These are phyloP conservation scores for Cynopterus sphinx DNA, from an alignment of 2,797 vertebrate species.

Conservation along the genomic window DNA sequence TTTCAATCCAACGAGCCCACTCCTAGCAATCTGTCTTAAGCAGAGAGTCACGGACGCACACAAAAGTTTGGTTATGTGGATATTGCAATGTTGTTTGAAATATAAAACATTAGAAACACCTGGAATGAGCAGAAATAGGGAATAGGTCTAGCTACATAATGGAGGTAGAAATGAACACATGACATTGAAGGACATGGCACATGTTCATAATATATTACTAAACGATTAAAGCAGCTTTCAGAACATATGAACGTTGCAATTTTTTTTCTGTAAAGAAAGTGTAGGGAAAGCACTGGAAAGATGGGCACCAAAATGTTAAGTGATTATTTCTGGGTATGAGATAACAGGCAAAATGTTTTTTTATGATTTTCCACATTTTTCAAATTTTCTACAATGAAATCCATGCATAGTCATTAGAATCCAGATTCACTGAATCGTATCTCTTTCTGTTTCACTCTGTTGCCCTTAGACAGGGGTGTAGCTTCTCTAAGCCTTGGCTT, in stretches of 20 bases:
- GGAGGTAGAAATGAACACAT: not conserved
- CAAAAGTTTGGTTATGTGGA: not conserved
- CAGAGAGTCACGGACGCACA: not conserved
- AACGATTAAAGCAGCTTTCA: not conserved
- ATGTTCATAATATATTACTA: not conserved
- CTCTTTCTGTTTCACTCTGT: not conserved
- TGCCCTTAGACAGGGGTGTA: not conserved
- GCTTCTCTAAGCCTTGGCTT: not conserved
- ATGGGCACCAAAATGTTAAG: not conserved
- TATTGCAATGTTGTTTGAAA: not conserved
- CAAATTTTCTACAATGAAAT: not conserved
- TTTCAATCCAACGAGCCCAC: not conserved
- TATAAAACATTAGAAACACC: not conserved
- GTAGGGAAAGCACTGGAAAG: not conserved
- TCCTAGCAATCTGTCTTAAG: not conserved
- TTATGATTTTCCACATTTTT: not conserved
- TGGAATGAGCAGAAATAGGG: not conserved
- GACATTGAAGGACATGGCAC: not conserved
- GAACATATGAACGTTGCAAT: not conserved
- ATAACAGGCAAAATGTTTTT: not conserved
- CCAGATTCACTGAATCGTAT: not conserved
- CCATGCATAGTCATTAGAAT: not conserved
- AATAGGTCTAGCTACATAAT: not conserved
- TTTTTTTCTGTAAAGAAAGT: not conserved
- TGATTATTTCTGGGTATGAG: not conserved